Evolutionary conservation across 2,113 vertebrate genomes (phyloP).

Genomic region (Varanus komodoensis): DNA sequence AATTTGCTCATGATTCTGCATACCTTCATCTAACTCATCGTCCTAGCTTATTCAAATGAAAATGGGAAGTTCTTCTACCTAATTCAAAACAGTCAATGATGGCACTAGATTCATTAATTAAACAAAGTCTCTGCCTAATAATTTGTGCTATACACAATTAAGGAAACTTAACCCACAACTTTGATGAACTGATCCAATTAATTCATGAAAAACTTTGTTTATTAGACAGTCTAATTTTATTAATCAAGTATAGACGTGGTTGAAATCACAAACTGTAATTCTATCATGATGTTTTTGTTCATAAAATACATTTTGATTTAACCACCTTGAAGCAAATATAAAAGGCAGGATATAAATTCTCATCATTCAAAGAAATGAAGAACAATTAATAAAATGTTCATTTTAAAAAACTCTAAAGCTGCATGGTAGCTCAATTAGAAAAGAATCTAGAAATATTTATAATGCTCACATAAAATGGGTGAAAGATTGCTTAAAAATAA

Average conservation of each 20-base stretch:
- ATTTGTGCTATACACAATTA: neutral
- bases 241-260: neutral
- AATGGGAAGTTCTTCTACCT: neutral
- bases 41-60: slow-evolving; percentile 7
- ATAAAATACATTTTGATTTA: neutral
- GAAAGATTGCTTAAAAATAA: neutral
- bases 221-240: neutral
- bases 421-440: neutral
- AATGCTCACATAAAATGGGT: neutral
- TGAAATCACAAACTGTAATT: neutral
- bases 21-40: neutral
- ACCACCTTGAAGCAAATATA: neutral
- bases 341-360: neutral
- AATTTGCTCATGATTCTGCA: neutral
- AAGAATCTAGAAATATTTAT: neutral
- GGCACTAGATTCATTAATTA: neutral
- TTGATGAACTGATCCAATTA: neutral
- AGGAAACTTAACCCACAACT: neutral
- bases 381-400: neutral
- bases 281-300: neutral
- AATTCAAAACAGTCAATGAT: neutral
- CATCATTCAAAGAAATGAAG: neutral
- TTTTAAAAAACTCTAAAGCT: neutral
- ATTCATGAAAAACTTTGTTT: neutral
- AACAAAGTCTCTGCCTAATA: neutral